phyloP scores from a whole-genome alignment of 2,113 vertebrate genomes.

The Edolisoma coerulescens region DNA sequence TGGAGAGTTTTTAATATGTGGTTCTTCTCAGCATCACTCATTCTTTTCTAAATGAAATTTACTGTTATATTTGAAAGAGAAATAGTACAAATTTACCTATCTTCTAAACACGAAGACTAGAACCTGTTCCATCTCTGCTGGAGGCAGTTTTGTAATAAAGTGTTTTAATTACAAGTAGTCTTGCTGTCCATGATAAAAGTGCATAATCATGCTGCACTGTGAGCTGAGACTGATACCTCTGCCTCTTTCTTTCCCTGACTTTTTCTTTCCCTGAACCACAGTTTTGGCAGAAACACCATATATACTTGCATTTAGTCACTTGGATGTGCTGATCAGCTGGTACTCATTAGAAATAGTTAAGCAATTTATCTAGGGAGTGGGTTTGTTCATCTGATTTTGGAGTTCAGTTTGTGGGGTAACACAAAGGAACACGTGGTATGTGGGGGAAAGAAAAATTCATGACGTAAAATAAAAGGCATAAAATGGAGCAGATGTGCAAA shows the following conservation, averaged over 20 bases:
- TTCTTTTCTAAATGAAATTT: background rate
- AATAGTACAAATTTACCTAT: background rate
- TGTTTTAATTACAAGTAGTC: conserved; percentile 24
- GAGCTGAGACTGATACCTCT: background rate
- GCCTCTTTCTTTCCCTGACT: background rate
- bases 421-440: background rate
- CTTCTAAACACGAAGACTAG: background rate
- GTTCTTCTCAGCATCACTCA: background rate
- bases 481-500: background rate
- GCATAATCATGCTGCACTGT: background rate
- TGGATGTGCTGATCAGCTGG: background rate
- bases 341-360: background rate
- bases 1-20: background rate
- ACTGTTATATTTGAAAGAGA: background rate
- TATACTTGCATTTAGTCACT: background rate
- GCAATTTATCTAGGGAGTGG: background rate
- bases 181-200: background rate
- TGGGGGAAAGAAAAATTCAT: background rate
- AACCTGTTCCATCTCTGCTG: background rate
- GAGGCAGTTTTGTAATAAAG: background rate
- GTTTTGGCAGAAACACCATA: background rate
- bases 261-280: background rate
- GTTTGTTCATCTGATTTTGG: background rate
- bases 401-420: background rate
- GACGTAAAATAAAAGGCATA: background rate